phyloP scores from a whole-genome alignment of 30 jellyfish, hydroid and myxozoan species.

The Hydractinia echinata region DNA sequence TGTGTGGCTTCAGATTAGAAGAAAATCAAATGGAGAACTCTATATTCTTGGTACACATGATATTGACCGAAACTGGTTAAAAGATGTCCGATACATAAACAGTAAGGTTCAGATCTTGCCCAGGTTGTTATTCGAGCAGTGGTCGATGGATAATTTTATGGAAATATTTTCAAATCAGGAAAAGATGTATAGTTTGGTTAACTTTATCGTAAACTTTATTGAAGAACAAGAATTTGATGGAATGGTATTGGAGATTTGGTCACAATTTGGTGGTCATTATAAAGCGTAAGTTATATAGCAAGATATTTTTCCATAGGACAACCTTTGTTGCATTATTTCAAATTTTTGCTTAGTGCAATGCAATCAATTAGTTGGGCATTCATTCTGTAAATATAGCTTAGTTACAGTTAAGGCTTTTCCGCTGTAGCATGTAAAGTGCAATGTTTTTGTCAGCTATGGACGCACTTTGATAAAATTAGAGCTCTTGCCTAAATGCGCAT shows the following conservation, averaged over 20 bases:
- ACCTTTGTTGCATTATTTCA: neutral
- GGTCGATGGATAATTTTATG: slow-evolving; percentile 64
- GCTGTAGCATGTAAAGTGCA: too few species aligned
- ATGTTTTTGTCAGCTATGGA: too few species aligned
- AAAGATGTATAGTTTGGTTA: slow-evolving; percentile 55
- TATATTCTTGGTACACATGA: slow-evolving; percentile 72
- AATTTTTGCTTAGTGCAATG: too few species aligned
- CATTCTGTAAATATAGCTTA: too few species aligned
- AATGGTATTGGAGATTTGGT: slow-evolving; percentile 79
- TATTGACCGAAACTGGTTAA: slow-evolving; percentile 49
- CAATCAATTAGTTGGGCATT: too few species aligned
- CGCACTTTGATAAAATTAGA: too few species aligned
- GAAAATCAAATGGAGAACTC: slow-evolving; percentile 37
- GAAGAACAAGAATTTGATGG: slow-evolving; percentile 80
- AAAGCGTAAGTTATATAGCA: neutral
- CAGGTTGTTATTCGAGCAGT: slow-evolving; percentile 76
- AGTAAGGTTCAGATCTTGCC: slow-evolving; percentile 45
- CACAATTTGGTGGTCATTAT: slow-evolving; percentile 41
- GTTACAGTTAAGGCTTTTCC: too few species aligned
- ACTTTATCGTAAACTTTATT: slow-evolving; percentile 55
- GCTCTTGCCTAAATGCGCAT: too few species aligned
- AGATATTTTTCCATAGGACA: neutral
- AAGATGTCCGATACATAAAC: slow-evolving; percentile 14
- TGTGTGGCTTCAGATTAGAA: slow-evolving; percentile 75
- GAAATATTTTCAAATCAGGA: slow-evolving; percentile 54